Base-by-base conservation (phyloP, 2,797 vertebrate species). In the Syndactyla subalaris region DNA sequence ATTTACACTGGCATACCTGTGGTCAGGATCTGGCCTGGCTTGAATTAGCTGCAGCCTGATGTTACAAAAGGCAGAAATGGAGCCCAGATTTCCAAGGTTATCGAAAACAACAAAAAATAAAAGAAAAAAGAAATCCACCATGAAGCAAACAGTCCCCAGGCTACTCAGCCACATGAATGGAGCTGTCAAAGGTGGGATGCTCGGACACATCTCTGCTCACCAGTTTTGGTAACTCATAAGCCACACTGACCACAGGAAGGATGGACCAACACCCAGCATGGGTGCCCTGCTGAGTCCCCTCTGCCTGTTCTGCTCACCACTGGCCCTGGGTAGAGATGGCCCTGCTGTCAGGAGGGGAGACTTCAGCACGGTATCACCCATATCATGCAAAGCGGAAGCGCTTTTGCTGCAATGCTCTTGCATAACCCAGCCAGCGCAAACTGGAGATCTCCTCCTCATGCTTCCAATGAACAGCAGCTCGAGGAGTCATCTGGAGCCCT, bases 1-100 rank as follows among this genome's bases (percentile, higher is more conserved):
- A 97, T 96, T 93, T 95, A 93, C 92, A 76, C 89, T 93, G 87
- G 62, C 93, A 89, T 95, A 93, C 89, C 93, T 96, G 93, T 92
- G 92, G 89, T 96, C 96, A 95, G 90, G 62, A 89, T 93, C 91
- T 94, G 88, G 93, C 92, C 88, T 92, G 96, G 85, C 95, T 96
- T 91, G 89, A 96, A 95, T 97, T 96, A 96, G 83, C 43, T 24
- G 58, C 87, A 87, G 92, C 61, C 73, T 79, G 94, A 85, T 17
- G 20, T 94, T 89, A 91, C 84, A 96, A 93, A 93, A 94, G 92
- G 91, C 93, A 91, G 85, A 83, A 84, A 88, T 1, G 0, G 78
- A 92, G 81, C 65, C 93, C 89, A 93, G 91, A 95, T 94, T 96
- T 72, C 95, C 93, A 92, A 80, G 76, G 71, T 96, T 97, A 95